These are phyloP conservation scores for Agapetus fuscipes DNA, from an alignment of 2,888 invertebrate genomes.

Conservation along the genomic window DNA sequence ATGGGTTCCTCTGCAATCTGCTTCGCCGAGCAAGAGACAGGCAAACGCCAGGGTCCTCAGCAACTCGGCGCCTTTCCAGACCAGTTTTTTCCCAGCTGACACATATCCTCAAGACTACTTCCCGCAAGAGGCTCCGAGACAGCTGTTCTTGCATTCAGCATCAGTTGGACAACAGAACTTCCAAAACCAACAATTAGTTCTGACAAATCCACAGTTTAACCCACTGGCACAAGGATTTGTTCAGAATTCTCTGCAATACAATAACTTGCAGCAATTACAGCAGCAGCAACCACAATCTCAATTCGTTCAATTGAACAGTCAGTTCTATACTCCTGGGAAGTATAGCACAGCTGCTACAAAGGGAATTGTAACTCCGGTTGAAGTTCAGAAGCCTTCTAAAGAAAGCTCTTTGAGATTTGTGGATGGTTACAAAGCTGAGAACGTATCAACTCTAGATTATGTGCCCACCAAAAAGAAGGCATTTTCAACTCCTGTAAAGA, in stretches of 20 bases:
- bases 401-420: slow-evolving; percentile 24
- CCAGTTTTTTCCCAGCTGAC: slow-evolving; percentile 17
- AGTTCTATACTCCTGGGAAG: slow-evolving; percentile 13
- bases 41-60: slow-evolving; percentile 15
- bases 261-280: slow-evolving; percentile 9
- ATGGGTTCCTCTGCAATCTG: slow-evolving; percentile 18
- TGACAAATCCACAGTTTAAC: slow-evolving; percentile 15
- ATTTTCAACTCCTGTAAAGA: slow-evolving; percentile 21
- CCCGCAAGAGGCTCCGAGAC: slow-evolving; percentile 17
- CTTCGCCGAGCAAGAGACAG: slow-evolving; percentile 10
- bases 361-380: not conserved
- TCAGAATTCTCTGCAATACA: slow-evolving; percentile 9
- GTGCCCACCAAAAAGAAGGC: slow-evolving; percentile 29
- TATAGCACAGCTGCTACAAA: not conserved
- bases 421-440: slow-evolving; percentile 38
- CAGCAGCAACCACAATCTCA: slow-evolving; percentile 5
- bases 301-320: slow-evolving; percentile 15
- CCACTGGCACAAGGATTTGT: slow-evolving; percentile 16
- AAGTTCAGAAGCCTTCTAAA: slow-evolving; percentile 3
- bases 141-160: slow-evolving; percentile 16
- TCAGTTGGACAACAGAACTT: slow-evolving; percentile 8
- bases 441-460: slow-evolving; percentile 25
- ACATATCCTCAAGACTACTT: slow-evolving; percentile 14
- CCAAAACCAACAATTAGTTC: slow-evolving; percentile 3
- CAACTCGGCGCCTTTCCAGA: slow-evolving; percentile 16